Evolutionary conservation across 2,113 vertebrate genomes (phyloP), one percentile per base, ranked within the genome.

Genomic region (Paralichthys olivaceus): DNA sequence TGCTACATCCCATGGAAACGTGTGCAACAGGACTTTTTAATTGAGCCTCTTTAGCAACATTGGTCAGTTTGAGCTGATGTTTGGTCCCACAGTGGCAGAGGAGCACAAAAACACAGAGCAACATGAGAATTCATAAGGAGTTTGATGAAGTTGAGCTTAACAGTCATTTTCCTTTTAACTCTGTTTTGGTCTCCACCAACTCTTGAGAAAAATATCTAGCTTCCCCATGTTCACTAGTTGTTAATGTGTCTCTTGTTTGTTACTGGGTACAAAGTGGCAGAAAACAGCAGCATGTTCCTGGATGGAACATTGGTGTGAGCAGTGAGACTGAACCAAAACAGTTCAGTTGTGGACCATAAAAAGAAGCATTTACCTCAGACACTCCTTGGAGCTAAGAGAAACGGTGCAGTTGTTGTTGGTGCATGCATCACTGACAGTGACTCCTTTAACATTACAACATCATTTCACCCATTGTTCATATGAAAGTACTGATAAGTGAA

Each of bases 401-500:
- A 19, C 12, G 51, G 54, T 23, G 53, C 12, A 43, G 40, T 4
- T 43, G 40, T 43, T 43, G 40, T n/a, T n/a, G n/a, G n/a, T 43
- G 13, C 3, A 11, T 22, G 28, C 20, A 19, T 53, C 14, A 32
- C 19, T 43, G 15, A 28, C 7, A 22, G 49, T 5, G 51, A 54
- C 8, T 29, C 20, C 2, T 47, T 26, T 29, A 3, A 59, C 43
- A 22, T 25, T 13, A 26, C 34, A 79, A 22, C 14, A 4, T 61
- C 45, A 61, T 17, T 4, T 20, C 45, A 49, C 40, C 54, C n/a
- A 55, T 65, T 47, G 58, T 53, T 71, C 9, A 67, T 37, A 15
- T 70, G 17, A 56, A 69, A 62, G 55, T 29, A 61, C 66, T 55
- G 20, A 75, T n/a, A 20, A 47, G 37, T 43, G 55, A 69, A 54